Base-by-base conservation (phyloP, 2,113 vertebrate genomes). In the Gavialis gangeticus region DNA sequence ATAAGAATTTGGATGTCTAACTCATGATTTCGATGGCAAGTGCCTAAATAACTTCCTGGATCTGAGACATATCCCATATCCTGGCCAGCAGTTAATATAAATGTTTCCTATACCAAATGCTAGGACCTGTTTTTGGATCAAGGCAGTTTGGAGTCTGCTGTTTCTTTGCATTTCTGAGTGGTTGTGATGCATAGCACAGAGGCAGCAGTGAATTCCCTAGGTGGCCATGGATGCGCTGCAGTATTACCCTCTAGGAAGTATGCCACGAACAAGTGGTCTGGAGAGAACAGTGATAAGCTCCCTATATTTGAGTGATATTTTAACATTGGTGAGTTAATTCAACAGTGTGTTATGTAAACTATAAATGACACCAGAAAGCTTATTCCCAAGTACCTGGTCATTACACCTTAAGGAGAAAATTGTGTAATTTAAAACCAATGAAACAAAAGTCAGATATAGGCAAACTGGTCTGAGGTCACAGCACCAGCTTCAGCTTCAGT, bases 401-500 rank as follows among this genome's bases (percentile, higher is more conserved):
- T 63, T 78, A 84, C 46, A 46, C 57, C 25, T 55, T 84, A 91
- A 85, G n/a, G 71, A 80, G 71, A 82, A 54, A 95, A 56, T 11
- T 63, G 17, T 3, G 4, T 86, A 85, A 82, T 78, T 86, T 75
- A 77, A 96, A 96, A 95, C 71, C 6, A 4, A 84, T 86, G 66
- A 92, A 91, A 60, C 2, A 34, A 82, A 75, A 95, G 11, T 91
- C 78, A 94, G 14, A 60, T 83, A 76, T 56, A 87, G 82, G 85
- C 63, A 96, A 90, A 91, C 63, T 80, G 82, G 46, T 90, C 79
- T 89, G 87, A 96, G 21, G 66, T 92, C 85, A 93, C 64, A 84
- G 90, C 90, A 97, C 89, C 94, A 97, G 96, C 95, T 96, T 96
- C 94, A 97, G 96, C 95, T 96, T 96, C 96, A 96, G 81, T 80